phyloP scores from a whole-genome alignment of 2,888 invertebrate species.

The Dyspetes luteomarginatus region DNA sequence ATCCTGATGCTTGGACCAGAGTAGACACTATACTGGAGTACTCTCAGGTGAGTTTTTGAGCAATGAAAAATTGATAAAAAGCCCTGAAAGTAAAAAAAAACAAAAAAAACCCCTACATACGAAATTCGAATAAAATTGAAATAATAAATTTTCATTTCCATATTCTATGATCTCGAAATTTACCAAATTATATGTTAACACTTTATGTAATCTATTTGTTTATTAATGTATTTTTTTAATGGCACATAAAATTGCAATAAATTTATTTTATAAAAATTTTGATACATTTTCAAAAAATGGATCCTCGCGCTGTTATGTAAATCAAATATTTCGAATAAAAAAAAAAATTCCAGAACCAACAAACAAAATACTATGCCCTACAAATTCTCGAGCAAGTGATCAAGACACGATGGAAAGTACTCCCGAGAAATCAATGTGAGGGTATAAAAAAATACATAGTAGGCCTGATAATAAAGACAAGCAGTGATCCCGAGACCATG shows the following conservation, averaged over 20 bases:
- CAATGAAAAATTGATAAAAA: not conserved
- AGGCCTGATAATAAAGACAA: slow-evolving; percentile 98
- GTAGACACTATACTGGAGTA: slow-evolving; percentile 99
- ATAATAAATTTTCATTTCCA: too few relatives aligned
- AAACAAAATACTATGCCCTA: slow-evolving; percentile 99
- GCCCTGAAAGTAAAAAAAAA: not conserved
- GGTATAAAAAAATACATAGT: slow-evolving; percentile 99
- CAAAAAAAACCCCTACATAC: too few relatives aligned
- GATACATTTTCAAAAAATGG: too few relatives aligned
- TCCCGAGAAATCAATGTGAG: slow-evolving; percentile 99
- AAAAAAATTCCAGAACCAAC: slow-evolving; percentile 95
- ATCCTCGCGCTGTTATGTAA: too few relatives aligned
- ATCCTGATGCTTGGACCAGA: slow-evolving; percentile 99
- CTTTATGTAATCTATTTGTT: too few relatives aligned
- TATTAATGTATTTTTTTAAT: too few relatives aligned
- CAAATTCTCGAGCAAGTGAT: slow-evolving; percentile 99
- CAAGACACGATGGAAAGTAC: slow-evolving; percentile 99
- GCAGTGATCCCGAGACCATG: slow-evolving; percentile 94
- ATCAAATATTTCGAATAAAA: too few relatives aligned
- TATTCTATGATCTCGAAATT: too few relatives aligned
- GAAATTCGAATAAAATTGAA: too few relatives aligned
- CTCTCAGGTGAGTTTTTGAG: slow-evolving; percentile 85
- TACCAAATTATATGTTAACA: too few relatives aligned
- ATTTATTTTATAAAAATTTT: too few relatives aligned
- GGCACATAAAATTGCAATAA: too few relatives aligned